These are phyloP conservation scores for Aromia moschata DNA, from an alignment of 2,888 invertebrate species.

Conservation along the genomic window DNA sequence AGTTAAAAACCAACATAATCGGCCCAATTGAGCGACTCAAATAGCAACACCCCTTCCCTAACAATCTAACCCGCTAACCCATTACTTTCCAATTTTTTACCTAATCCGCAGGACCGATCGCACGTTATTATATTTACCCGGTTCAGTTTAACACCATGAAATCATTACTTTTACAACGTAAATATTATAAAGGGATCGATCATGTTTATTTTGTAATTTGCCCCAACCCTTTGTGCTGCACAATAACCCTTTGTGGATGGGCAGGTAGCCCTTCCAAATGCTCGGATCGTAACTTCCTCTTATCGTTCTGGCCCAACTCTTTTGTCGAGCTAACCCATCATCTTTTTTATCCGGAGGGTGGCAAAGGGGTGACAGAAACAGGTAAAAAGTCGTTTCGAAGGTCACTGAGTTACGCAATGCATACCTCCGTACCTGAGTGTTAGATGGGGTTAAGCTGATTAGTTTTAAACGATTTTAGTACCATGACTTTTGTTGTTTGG, in stretches of 20 bases:
- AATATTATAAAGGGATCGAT: slow-evolving; percentile 50
- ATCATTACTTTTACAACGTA: slow-evolving; percentile 44
- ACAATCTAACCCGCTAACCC: slow-evolving; percentile 4
- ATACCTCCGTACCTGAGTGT: too few species aligned
- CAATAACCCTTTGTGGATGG: slow-evolving; percentile 47
- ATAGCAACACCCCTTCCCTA: slow-evolving; percentile 3
- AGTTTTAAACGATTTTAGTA: too few species aligned
- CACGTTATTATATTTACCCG: slow-evolving; percentile 40
- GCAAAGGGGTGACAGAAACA: background rate
- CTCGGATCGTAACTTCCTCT: slow-evolving; percentile 3
- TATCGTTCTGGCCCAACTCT: background rate
- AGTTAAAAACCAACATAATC: background rate
- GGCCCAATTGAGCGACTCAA: background rate
- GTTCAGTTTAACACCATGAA: slow-evolving; percentile 43
- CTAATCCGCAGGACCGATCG: slow-evolving; percentile 23
- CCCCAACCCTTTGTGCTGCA: slow-evolving; percentile 47
- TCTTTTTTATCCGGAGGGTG: background rate
- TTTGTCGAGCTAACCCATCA: background rate
- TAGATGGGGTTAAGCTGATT: too few species aligned
- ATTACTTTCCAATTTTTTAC: slow-evolving; percentile 29
- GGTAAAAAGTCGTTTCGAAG: background rate
- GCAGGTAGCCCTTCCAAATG: slow-evolving; percentile 30
- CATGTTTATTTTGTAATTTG: slow-evolving; percentile 54
- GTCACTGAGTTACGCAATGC: background rate
- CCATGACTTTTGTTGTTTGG: too few species aligned